Conservation (phyloP, 2,113 vertebrate genomes). For the Cebidichthys violaceus region DNA sequence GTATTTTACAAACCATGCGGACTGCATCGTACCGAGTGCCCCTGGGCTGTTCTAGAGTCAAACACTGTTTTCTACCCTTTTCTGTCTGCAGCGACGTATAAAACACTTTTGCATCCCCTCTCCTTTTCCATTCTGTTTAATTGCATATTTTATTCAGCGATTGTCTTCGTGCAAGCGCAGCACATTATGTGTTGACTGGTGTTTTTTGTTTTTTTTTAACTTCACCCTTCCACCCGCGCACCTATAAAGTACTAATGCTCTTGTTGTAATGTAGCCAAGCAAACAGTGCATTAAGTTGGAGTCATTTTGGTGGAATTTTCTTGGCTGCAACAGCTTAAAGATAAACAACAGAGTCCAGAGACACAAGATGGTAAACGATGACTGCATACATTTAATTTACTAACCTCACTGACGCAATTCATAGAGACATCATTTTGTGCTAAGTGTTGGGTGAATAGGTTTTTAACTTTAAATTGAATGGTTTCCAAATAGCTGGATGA, state of each 20-base stretch:
- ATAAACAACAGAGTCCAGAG: neutral
- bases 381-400: neutral
- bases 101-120: neutral
- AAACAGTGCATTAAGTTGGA: slow-evolving; percentile 44
- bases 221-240: slow-evolving; percentile 21
- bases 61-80: neutral
- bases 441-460: neutral
- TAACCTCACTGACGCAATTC: neutral
- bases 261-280: slow-evolving; percentile 64
- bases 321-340: slow-evolving; percentile 1
- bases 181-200: slow-evolving; percentile 44
- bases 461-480: neutral
- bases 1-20: neutral
- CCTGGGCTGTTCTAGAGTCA: neutral
- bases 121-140: slow-evolving; percentile 33
- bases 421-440: neutral
- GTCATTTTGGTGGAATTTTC: neutral
- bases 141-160: slow-evolving; percentile 55
- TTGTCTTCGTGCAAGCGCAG: slow-evolving; percentile 30
- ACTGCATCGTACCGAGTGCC: neutral
- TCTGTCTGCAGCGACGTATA: neutral
- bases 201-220: slow-evolving; percentile 4
- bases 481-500: neutral
- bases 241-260: slow-evolving; percentile 58
- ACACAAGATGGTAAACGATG: neutral